These are phyloP conservation scores for Galerucella pusilla DNA, from an alignment of 2,888 invertebrate genomes.

Conservation along the genomic window DNA sequence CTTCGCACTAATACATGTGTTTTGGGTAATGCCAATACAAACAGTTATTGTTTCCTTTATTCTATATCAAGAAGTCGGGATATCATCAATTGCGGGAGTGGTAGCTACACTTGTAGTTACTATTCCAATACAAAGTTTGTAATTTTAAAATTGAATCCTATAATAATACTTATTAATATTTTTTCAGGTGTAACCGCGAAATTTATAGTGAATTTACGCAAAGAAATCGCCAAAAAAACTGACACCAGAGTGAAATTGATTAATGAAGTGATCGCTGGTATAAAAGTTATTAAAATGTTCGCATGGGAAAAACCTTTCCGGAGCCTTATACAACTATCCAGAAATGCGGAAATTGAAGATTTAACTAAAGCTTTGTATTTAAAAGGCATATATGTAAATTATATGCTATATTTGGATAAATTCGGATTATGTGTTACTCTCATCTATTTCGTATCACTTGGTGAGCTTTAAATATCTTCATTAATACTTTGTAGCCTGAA, in stretches of 20 bases:
- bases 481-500: too few relatives aligned
- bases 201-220: slow-evolving; percentile 73
- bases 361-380: slow-evolving; percentile 72
- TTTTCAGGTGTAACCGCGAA: slow-evolving; percentile 72
- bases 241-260: slow-evolving; percentile 92
- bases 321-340: slow-evolving; percentile 70
- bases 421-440: slow-evolving; percentile 85
- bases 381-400: slow-evolving; percentile 73
- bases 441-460: slow-evolving; percentile 74
- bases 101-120: slow-evolving; percentile 78
- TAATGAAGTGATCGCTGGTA: slow-evolving; percentile 93
- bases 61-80: slow-evolving; percentile 79
- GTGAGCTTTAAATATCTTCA: slow-evolving; percentile 68
- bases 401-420: slow-evolving; percentile 83
- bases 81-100: slow-evolving; percentile 71
- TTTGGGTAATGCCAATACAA: slow-evolving; percentile 77
- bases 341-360: slow-evolving; percentile 68
- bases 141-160: background rate
- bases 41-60: slow-evolving; percentile 78
- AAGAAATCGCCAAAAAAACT: slow-evolving; percentile 84
- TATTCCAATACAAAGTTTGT: slow-evolving; percentile 85
- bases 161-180: background rate
- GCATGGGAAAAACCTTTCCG: slow-evolving; percentile 80
- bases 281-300: too few relatives aligned
- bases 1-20: slow-evolving; percentile 79